phyloP scores from a whole-genome alignment of 1,140 invertebrate genomes.

The Hylaeus volcanicus region DNA sequence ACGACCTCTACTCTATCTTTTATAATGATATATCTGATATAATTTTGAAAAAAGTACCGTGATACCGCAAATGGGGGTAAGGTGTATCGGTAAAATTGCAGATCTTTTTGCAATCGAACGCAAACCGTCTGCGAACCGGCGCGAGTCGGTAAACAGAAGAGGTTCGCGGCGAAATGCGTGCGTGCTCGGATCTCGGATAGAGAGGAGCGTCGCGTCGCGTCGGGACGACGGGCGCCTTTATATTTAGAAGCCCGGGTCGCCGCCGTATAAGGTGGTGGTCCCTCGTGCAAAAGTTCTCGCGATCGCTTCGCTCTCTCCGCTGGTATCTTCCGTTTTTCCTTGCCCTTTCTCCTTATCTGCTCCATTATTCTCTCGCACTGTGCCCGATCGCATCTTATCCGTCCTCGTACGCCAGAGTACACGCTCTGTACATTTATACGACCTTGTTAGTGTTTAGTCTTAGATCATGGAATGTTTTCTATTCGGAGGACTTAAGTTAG shows the following conservation, averaged over 20 bases:
- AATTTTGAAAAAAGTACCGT: too few relatives aligned
- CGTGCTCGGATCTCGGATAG: constrained; percentile 34
- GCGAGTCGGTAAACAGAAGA: constrained; percentile 41
- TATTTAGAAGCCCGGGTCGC: constrained; percentile 80
- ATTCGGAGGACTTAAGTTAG: too few relatives aligned
- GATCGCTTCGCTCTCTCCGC: constrained; percentile 36
- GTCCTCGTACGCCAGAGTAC: too few relatives aligned
- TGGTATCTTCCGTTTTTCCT: constrained; percentile 18
- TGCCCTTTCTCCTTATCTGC: constrained; percentile 27
- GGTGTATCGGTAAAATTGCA: constrained; percentile 31
- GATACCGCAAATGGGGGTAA: not conserved
- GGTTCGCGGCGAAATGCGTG: constrained; percentile 52
- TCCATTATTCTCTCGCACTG: not conserved
- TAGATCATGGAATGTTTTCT: too few relatives aligned
- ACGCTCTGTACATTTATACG: too few relatives aligned
- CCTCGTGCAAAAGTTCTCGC: constrained; percentile 67
- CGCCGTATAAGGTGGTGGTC: constrained; percentile 79
- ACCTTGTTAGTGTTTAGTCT: too few relatives aligned
- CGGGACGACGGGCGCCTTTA: constrained; percentile 75
- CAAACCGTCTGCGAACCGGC: not conserved
- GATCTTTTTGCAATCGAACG: constrained; percentile 14
- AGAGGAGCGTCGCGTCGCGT: constrained; percentile 51
- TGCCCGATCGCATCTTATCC: not conserved
- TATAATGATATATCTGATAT: too few relatives aligned
- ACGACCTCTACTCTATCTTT: too few relatives aligned